Base-by-base conservation (phyloP, 1,140 invertebrate genomes). In the Teleogryllus occipitalis region DNA sequence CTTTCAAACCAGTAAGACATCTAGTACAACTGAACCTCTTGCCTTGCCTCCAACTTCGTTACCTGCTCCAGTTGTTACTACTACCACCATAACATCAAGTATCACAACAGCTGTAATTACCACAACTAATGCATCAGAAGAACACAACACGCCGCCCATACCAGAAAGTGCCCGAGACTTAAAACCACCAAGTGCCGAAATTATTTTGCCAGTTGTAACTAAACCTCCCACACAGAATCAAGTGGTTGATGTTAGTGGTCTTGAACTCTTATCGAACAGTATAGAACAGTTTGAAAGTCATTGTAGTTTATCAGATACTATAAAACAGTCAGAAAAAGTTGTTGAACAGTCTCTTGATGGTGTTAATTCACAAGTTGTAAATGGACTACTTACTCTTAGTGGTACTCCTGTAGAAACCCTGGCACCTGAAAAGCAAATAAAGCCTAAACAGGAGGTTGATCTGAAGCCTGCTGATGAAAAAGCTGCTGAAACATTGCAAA, bases 201-300 rank as follows among this genome's bases (percentile, higher is more conserved):
- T 7, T 65, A 65, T 65, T 65, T 65, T 81, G 6, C 72, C 76
- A 76, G 18, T 47, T 76, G 15, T 46, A 47, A 47, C 47, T 47
- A 47, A 76, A 14, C 18, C 54, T 65, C 10, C 54, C 18, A 65
- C 54, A 10, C n/a, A 47, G 1, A 54, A n/a, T 21, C 76, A 76
- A 18, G 54, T 80, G 75, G 90, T 91, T 0, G 94, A 95, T 84
- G 85, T 94, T 2, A 94, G 93, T 82, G 95, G 95, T 0, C 84
- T 96, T 72, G 93, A 95, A 86, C 84, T 96, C 18, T 84, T 95
- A 8, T 95, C 93, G 0, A 95, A 94, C 82, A 95, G 93, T 83
- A 94, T 95, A 78, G 92, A 92, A 81, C 91, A 93, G 81, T 90
- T 93, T 80, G 92, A 93, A 83, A 80, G 22, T 12, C 78, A 78